Evolutionary conservation across 2,113 vertebrate genomes (phyloP), one percentile per base, ranked within the genome.

Genomic region (Nothoprocta perdicaria): DNA sequence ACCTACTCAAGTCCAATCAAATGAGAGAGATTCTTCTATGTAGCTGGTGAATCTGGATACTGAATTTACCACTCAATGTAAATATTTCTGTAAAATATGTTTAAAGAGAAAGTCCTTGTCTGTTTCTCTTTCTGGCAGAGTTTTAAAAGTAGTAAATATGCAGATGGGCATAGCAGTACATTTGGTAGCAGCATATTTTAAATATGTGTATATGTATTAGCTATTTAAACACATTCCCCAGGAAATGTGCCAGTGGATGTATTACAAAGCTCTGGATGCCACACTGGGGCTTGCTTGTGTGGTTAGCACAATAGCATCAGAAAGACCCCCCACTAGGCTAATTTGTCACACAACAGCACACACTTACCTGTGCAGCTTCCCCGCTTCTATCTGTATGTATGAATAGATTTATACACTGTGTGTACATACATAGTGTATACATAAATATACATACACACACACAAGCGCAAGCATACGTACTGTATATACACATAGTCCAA

Each of bases 181-280:
- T 96, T 95, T 94, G 95, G 82, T 93, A 95, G 95, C 92, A 96
- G 94, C 94, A 92, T 87, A 80, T 92, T 95, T 92, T 92, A 93
- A 94, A 95, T 80, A 92, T 93, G 84, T 93, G 89, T 94, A 95
- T 95, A 94, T 95, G 92, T 87, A 96, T 95, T 96, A 96, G 89
- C 76, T 93, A 93, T 94, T 95, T 89, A 94, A 96, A 93, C 94
- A 92, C 80, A 93, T 92, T 91, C 62, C 76, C 71, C 65, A 94
- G 87, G 92, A 95, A 95, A 80, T 9, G 89, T 96, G 95, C 89
- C 95, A 96, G 91, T 66, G 88, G 82, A 89, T 91, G 79, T 48
- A 88, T 77, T 88, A 88, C 76, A 89, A 91, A 88, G 73, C 88
- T 69, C 89, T 75, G 83, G 9, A 4, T 57, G 38, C 85, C 89